Evolutionary conservation across 1,140 invertebrate species (phyloP).

Genomic region (Pygmarrhopalites habei): DNA sequence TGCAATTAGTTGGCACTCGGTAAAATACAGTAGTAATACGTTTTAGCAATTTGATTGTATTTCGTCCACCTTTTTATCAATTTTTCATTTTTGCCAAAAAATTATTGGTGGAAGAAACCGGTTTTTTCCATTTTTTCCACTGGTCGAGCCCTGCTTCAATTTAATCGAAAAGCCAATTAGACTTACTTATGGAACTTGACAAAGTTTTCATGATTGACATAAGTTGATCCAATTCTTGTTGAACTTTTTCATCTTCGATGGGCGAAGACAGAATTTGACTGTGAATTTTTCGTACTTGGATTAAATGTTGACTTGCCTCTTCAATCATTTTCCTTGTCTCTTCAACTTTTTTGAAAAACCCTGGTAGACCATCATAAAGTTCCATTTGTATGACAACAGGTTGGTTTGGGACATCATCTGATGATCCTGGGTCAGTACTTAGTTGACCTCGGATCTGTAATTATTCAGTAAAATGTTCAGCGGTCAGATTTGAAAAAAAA

Average conservation of each 20-base stretch:
- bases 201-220: conserved; percentile 57
- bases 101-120: too few species aligned
- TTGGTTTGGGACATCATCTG: background rate
- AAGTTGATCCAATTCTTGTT: conserved; percentile 53
- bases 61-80: too few species aligned
- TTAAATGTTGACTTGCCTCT: conserved; percentile 55
- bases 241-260: conserved; percentile 52
- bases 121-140: too few species aligned
- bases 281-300: conserved; percentile 59
- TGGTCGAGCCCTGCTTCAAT: too few species aligned
- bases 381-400: conserved; percentile 32
- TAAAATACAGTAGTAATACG: too few species aligned
- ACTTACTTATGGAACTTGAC: too few species aligned
- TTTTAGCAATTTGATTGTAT: too few species aligned
- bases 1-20: too few species aligned
- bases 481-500: too few species aligned
- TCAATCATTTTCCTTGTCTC: conserved; percentile 57
- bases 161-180: too few species aligned
- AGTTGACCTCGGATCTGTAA: background rate
- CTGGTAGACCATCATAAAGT: conserved; percentile 16
- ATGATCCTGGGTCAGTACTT: background rate
- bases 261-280: conserved; percentile 57
- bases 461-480: too few species aligned
- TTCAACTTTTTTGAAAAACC: conserved; percentile 47
- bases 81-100: too few species aligned